Percentiles rank a stretch among this genome's conserved stretches.
phyloP scores from a whole-genome alignment of 2,113 vertebrate genomes.

The Meriones unguiculatus region DNA sequence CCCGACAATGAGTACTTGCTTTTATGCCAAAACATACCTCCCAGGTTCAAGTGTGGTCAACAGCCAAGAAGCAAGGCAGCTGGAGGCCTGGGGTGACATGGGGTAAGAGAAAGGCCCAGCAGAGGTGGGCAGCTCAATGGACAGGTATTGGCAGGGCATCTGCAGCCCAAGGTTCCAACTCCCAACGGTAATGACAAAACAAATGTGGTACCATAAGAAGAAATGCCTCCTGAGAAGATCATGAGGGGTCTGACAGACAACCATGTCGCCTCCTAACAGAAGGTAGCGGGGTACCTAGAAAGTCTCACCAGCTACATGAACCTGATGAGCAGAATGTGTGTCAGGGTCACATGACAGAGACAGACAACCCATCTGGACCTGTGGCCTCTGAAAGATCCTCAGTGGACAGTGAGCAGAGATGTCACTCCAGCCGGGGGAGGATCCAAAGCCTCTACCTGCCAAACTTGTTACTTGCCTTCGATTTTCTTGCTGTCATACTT shows the following conservation, averaged over 20 bases:
- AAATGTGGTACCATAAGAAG: accelerated
- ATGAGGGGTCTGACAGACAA: background rate
- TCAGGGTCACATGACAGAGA: background rate
- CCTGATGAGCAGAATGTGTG: accelerated
- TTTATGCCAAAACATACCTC: background rate
- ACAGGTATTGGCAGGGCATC: background rate
- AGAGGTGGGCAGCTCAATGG: background rate
- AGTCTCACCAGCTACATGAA: background rate
- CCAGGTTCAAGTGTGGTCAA: background rate
- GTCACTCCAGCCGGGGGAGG: background rate
- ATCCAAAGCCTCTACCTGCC: background rate
- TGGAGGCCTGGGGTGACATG: background rate
- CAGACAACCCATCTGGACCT: accelerated
- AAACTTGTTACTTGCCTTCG: accelerated
- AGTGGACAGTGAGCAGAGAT: background rate
- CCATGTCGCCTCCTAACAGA: accelerated
- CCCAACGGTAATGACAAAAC: no score
- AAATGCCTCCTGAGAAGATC: background rate
- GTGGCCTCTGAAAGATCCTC: background rate
- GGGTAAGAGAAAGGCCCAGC: background rate
- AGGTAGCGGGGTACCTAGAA: accelerated
- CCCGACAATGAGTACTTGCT: background rate
- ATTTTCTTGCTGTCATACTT: background rate
- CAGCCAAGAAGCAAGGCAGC: background rate
- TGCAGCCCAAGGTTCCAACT: no score